Percentiles rank a stretch among this genome's conserved stretches.
These are phyloP conservation scores for Plagodis dolabraria DNA, from an alignment of 2,888 invertebrate species.

Conservation along the genomic window DNA sequence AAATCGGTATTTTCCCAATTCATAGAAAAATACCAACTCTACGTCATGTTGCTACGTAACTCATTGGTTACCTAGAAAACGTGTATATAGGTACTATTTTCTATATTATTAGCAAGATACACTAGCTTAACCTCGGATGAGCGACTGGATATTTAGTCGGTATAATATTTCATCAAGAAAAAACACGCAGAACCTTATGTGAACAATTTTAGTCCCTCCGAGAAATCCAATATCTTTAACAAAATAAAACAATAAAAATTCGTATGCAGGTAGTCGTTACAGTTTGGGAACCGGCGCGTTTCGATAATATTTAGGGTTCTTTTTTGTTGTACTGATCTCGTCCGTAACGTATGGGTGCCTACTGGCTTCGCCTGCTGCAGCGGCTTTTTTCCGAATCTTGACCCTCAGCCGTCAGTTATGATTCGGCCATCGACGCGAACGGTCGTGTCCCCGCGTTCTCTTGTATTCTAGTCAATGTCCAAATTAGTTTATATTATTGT, in stretches of 20 bases:
- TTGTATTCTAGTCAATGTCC: conserved; percentile 82
- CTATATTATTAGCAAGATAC: too few relatives aligned
- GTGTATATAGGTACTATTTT: too few relatives aligned
- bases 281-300: conserved; percentile 68
- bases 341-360: conserved; percentile 79
- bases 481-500: conserved; percentile 58
- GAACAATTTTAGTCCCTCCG: conserved; percentile 6
- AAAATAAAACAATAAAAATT: conserved; percentile 39
- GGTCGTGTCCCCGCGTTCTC: conserved; percentile 70
- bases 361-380: conserved; percentile 64
- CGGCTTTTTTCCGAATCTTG: conserved; percentile 74
- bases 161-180: not conserved
- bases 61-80: too few relatives aligned
- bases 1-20: too few relatives aligned
- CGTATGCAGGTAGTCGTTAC: conserved; percentile 37
- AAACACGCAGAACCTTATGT: not conserved
- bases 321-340: conserved; percentile 83
- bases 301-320: conserved; percentile 81
- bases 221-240: conserved; percentile 7
- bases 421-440: conserved; percentile 75
- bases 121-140: too few relatives aligned
- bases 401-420: conserved; percentile 76
- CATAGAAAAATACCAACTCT: too few relatives aligned
- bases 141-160: too few relatives aligned
- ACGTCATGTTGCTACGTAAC: too few relatives aligned